Base-by-base conservation (phyloP, 2,797 vertebrate genomes). In the Lophius americanus region DNA sequence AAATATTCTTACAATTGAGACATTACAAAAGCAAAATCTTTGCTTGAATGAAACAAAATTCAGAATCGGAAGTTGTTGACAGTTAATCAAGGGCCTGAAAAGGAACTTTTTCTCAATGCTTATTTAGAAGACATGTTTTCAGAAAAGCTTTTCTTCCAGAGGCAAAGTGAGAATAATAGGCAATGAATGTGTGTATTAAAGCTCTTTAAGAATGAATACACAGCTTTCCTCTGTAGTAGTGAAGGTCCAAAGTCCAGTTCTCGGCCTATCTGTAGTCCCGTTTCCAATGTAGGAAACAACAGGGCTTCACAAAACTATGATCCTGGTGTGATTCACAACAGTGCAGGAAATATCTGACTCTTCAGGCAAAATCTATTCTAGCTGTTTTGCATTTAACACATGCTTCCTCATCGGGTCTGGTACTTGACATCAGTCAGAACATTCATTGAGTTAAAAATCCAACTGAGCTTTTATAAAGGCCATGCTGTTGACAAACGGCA, bases 261-360 rank as follows among this genome's bases (percentile, higher is more conserved):
- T 1, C 61, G 46, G 33, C 66, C 58, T 70, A 55, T 82, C 72
- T 33, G 3, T 49, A 37, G 46, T 43, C 36, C 57, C n/a, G 9
- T 14, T 62, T 67, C 48, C 7, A 36, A 67, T 49, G 36, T 48
- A 9, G 46, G 32, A 35, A 42, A 2, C 41, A 51, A 64, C 36
- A n/a, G 11, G 13, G 52, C 43, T 65, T 65, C 35, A 4, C n/a
- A 61, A 14, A 38, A 1, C 52, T 33, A 6, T 6, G 0, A 43
- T 23, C 49, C 52, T 44, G 61, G 52, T 48, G 48, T 60, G 32
- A 54, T 54, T 39, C 51, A 39, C 53, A 50, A 23, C 50, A 60
- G 50, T n/a, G 35, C 6, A 37, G 60, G 57, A 75, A 79, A 70
- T 73, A 79, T 75, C 67, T 68, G 64, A 57, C 2, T 38, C 0